phyloP scores from a whole-genome alignment of 2,797 vertebrate species.

The Notoglanidium macrostoma region DNA sequence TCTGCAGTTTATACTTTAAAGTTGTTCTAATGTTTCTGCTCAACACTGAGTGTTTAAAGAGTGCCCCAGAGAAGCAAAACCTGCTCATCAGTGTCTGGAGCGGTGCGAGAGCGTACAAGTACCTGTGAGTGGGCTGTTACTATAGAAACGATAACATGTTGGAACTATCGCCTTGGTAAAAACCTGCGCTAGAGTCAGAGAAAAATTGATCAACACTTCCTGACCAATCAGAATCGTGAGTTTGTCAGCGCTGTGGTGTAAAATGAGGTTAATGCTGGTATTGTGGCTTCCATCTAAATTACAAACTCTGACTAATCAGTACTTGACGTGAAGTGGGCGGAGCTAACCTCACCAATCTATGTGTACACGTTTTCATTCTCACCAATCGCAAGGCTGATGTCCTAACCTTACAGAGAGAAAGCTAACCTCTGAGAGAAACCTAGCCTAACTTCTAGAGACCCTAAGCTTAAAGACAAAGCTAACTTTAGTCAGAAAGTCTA shows the following conservation, averaged over 20 bases:
- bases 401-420: background rate
- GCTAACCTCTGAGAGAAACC: background rate
- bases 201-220: background rate
- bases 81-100: background rate
- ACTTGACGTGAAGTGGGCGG: background rate
- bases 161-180: too few relatives aligned
- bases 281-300: too few relatives aligned
- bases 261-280: background rate
- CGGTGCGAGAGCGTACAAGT: background rate
- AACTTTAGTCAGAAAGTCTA: background rate
- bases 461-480: background rate
- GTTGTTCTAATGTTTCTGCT: background rate
- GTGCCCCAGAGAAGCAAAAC: constrained; percentile 18
- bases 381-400: background rate
- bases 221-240: background rate
- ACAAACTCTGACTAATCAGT: background rate
- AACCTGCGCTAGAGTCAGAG: background rate
- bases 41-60: background rate
- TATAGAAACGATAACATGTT: background rate
- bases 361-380: background rate
- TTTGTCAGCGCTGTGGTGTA: background rate
- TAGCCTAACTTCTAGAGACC: background rate
- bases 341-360: background rate
- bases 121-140: background rate
- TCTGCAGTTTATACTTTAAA: background rate